These are phyloP conservation scores for Ichneumon xanthorius DNA, from an alignment of 2,888 invertebrate species.

Conservation along the genomic window DNA sequence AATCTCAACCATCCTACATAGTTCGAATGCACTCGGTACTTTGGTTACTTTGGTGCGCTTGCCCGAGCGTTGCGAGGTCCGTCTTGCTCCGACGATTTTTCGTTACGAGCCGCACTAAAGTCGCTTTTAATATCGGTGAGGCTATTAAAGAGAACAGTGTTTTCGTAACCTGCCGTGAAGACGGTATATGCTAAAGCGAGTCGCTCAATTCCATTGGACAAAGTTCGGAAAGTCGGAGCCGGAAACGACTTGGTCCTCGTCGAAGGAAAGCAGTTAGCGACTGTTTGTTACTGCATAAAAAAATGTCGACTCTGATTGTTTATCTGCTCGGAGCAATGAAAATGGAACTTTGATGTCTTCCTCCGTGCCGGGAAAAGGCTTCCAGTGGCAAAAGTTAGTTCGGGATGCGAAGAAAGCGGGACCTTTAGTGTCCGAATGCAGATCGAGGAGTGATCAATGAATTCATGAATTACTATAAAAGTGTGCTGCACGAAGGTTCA, in stretches of 20 bases:
- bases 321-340: not conserved
- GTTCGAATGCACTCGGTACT: not conserved
- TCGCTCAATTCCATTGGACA: too few relatives aligned
- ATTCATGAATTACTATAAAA: not conserved
- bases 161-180: not conserved
- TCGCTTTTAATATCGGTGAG: slow-evolving; percentile 15
- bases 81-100: slow-evolving; percentile 24
- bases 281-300: not conserved
- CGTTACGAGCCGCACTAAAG: slow-evolving; percentile 36
- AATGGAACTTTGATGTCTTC: not conserved
- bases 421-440: not conserved
- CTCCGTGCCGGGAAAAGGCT: not conserved
- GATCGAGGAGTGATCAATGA: not conserved
- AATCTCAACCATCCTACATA: not conserved
- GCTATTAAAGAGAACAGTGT: not conserved
- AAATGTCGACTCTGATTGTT: not conserved
- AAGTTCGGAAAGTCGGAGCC: too few relatives aligned
- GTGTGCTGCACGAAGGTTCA: not conserved
- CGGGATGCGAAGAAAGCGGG: not conserved
- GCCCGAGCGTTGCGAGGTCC: not conserved
- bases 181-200: not conserved
- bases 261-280: not conserved
- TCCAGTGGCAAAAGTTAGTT: not conserved
- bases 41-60: not conserved
- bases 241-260: not conserved